These are phyloP conservation scores for Ceratoteleas bidentatus DNA, from an alignment of 1,140 invertebrate species.

Conservation along the genomic window DNA sequence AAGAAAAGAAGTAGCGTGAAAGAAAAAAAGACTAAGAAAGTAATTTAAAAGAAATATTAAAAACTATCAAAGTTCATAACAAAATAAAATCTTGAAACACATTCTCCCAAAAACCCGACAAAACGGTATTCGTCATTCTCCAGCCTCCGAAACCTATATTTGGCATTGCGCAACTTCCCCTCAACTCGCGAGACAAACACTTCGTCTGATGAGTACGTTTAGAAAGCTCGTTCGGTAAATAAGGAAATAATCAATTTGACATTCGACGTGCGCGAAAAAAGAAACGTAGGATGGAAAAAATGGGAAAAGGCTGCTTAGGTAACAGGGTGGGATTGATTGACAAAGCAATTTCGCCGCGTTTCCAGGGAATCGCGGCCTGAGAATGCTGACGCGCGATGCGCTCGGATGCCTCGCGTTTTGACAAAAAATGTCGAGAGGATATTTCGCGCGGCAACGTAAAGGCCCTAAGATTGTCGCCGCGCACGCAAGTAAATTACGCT, in stretches of 20 bases:
- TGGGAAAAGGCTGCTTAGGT: too few relatives aligned
- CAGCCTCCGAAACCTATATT: not conserved
- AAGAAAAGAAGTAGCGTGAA: too few relatives aligned
- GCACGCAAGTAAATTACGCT: constrained; percentile 54
- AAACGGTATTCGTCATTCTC: too few relatives aligned
- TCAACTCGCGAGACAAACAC: constrained; percentile 28
- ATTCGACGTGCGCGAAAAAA: constrained; percentile 1
- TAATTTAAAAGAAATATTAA: too few relatives aligned
- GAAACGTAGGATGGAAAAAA: too few relatives aligned
- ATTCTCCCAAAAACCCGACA: too few relatives aligned
- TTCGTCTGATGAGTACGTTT: constrained; percentile 22
- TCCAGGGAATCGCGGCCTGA: constrained; percentile 8
- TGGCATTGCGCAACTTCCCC: constrained; percentile 21
- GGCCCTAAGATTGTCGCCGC: constrained; percentile 38
- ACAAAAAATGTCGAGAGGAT: constrained; percentile 45
- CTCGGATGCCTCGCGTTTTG: constrained; percentile 34
- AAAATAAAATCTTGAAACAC: too few relatives aligned
- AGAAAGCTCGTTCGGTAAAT: constrained; percentile 41
- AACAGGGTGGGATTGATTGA: too few relatives aligned
- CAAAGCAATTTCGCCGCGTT: not conserved
- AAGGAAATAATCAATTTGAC: constrained; percentile 37
- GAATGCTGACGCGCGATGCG: constrained; percentile 1
- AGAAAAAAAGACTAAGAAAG: too few relatives aligned
- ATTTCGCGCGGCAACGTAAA: constrained; percentile 23
- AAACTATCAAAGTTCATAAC: too few relatives aligned